A percentile compares a stretch with the other conserved stretches of the same genome.
These are phyloP conservation scores for Pogonomyrmex californicus DNA, from an alignment of 1,140 invertebrate species.

Conservation along the genomic window DNA sequence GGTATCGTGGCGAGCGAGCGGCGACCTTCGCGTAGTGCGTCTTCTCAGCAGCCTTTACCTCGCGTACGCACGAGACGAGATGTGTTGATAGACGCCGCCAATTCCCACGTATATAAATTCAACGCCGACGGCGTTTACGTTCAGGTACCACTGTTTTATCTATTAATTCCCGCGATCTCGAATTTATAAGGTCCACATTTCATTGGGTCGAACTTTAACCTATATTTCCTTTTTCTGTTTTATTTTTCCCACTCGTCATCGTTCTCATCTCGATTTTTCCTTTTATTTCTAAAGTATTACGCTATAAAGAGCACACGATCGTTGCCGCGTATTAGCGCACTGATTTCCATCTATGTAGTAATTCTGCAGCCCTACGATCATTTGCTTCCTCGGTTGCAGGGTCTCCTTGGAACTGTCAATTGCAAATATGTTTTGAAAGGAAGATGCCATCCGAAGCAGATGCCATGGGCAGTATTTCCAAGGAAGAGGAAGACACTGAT, in stretches of 20 bases:
- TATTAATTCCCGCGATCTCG: background rate
- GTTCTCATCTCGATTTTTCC: background rate
- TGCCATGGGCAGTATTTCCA: slow-evolving; percentile 73
- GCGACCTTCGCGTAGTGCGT: background rate
- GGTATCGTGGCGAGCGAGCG: background rate
- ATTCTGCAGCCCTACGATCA: too few species aligned
- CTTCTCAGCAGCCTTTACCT: background rate
- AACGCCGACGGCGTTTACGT: background rate
- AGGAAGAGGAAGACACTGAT: slow-evolving; percentile 75
- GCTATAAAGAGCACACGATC: background rate
- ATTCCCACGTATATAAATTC: background rate
- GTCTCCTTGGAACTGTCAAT: slow-evolving; percentile 23
- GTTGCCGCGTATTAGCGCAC: background rate
- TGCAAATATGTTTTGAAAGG: slow-evolving; percentile 68
- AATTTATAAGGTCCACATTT: background rate
- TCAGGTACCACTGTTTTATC: background rate
- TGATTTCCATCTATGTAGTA: background rate
- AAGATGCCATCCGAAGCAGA: slow-evolving; percentile 82
- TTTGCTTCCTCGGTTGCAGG: slow-evolving; percentile 39
- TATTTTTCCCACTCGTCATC: too few species aligned
- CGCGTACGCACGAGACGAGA: background rate
- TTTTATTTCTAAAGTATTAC: background rate
- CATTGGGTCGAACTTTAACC: background rate
- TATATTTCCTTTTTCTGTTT: background rate
- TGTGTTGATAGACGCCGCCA: background rate